Conservation (phyloP, 2,797 vertebrate species). For the Oreonectes daqikongensis region DNA sequence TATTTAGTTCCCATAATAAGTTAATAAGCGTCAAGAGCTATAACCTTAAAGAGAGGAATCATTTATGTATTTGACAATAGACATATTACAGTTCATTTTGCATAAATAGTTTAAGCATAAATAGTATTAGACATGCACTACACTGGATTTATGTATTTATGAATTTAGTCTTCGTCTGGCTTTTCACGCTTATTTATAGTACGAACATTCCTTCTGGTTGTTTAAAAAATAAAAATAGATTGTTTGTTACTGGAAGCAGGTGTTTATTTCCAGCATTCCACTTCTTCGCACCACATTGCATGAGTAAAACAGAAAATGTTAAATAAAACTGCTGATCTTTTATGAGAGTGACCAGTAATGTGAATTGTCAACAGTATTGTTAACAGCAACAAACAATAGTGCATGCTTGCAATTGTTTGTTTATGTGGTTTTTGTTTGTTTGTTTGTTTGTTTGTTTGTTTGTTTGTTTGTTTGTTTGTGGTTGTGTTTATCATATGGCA, state of each 20-base stretch:
- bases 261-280: not conserved
- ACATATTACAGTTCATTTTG: not conserved
- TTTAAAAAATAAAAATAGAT: not conserved
- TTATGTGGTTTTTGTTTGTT: not conserved
- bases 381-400: not conserved
- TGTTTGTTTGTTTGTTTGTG: not conserved
- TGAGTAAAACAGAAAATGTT: too few species aligned
- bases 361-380: not conserved
- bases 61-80: not conserved
- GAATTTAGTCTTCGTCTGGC: not conserved
- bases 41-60: conserved; percentile 12
- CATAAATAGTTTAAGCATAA: not conserved
- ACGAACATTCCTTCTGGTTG: not conserved
- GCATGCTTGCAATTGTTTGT: not conserved
- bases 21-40: conserved; percentile 31
- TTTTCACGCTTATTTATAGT: not conserved
- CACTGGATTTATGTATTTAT: not conserved
- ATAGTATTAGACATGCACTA: not conserved
- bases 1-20: conserved; percentile 34
- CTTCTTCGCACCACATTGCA: not conserved
- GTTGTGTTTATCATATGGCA: not conserved
- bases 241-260: not conserved
- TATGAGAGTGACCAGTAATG: not conserved
- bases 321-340: not conserved
- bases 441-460: conserved; percentile 1